Evolutionary conservation across 2,888 invertebrate genomes (phyloP).

Genomic region (Clitarchus hookeri): DNA sequence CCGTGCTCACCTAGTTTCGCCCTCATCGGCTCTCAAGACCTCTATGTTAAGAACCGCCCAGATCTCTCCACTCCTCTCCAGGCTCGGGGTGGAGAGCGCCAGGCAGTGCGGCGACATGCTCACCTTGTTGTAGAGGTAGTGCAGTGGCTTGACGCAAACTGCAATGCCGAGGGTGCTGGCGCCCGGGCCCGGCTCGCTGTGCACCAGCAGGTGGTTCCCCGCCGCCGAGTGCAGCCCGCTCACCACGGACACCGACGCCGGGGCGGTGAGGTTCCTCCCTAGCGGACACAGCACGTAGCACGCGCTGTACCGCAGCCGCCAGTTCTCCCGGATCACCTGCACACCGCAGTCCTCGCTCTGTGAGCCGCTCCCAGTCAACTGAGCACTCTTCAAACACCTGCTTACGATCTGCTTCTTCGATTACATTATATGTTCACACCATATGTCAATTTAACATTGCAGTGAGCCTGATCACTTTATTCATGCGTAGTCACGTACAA

Average conservation of each 20-base stretch:
- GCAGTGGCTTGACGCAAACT: slow-evolving; percentile 89
- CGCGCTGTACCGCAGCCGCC: slow-evolving; percentile 91
- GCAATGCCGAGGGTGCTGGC: slow-evolving; percentile 57
- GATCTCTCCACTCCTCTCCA: too few species aligned
- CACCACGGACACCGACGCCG: slow-evolving; percentile 73
- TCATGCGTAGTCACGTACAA: too few species aligned
- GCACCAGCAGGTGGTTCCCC: slow-evolving; percentile 67
- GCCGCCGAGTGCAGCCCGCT: slow-evolving; percentile 56
- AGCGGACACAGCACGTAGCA: slow-evolving; percentile 85
- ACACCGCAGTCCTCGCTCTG: not conserved
- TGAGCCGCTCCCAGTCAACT: too few species aligned
- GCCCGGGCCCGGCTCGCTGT: slow-evolving; percentile 58
- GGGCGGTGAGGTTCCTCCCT: slow-evolving; percentile 64
- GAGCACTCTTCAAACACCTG: too few species aligned
- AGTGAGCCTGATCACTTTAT: too few species aligned
- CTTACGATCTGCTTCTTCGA: too few species aligned
- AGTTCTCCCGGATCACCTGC: slow-evolving; percentile 86
- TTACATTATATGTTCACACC: too few species aligned
- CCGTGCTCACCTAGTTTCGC: too few species aligned
- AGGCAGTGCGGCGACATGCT: too few species aligned
- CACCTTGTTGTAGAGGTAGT: slow-evolving; percentile 82
- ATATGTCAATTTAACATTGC: too few species aligned
- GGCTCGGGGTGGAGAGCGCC: slow-evolving; percentile 28
- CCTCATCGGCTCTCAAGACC: too few species aligned
- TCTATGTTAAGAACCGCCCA: too few species aligned